Evolutionary conservation across 2,888 invertebrate genomes (phyloP), one percentile per base, ranked within the genome.

Genomic region (Drosophila paucipuncta): DNA sequence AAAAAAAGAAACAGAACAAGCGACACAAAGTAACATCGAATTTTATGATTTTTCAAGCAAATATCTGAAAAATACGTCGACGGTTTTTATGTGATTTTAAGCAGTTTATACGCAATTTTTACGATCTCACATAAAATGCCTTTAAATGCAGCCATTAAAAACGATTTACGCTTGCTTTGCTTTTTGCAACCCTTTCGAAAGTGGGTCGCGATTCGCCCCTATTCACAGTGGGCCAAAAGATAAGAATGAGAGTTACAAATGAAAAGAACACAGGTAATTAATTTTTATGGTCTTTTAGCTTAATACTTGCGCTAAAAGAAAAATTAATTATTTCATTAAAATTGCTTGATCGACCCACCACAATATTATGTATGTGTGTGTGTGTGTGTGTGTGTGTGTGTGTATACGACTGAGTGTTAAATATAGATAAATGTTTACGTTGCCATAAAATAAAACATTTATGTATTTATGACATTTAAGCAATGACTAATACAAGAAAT

Each of bases 91-190:
- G 83, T 69, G 87, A 87, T 86, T 89, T 86, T 89, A 86, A 86
- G 87, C 89, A 89, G 83, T 85, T 89, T 89, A 89, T 90, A 88
- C 88, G 89, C 75, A 85, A 83, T 78, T 85, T 87, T 87, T 83
- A 87, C 86, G 87, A 90, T 80, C 76, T 54, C 78, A 63, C 88
- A 87, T 87, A 90, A 87, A 87, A 87, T 74, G 81, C 70, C 77
- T 68, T 85, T 89, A 83, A 89, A 89, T 83, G 89, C 79, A 83
- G 78, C 84, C 86, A 88, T 88, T 88, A 87, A 89, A 89, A 88
- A 87, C 88, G 90, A 89, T 87, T 89, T 89, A 89, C 85, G 88
- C 85, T 47, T 47, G 47, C 76, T 82, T 72, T 55, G 59, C 64
- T 57, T 54, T 58, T 43, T 11, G 62, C 83, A 79, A 77, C 72